These are phyloP conservation scores for Drosophila barbarae DNA, from an alignment of 2,888 invertebrate species.

Conservation along the genomic window DNA sequence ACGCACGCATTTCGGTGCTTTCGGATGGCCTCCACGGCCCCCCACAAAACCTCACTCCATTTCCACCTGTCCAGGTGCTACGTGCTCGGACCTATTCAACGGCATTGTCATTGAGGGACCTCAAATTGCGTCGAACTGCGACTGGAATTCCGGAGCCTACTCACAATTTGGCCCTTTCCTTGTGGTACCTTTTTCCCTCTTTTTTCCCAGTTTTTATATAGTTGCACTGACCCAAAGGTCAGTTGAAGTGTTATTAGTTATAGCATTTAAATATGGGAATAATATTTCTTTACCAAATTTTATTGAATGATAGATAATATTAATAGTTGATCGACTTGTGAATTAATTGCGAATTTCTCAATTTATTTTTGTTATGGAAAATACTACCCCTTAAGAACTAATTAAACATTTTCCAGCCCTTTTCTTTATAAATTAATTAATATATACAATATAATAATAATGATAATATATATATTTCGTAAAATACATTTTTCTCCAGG, in stretches of 20 bases:
- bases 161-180: slow-evolving; percentile 2
- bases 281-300: too few relatives aligned
- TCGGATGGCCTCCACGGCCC: slow-evolving; percentile 8
- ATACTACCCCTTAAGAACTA: too few relatives aligned
- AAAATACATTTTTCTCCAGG: neutral
- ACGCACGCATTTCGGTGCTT: slow-evolving; percentile 32
- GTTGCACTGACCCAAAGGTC: neutral
- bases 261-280: too few relatives aligned
- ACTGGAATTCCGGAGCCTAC: slow-evolving; percentile 19
- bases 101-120: slow-evolving; percentile 32
- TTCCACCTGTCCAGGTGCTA: slow-evolving; percentile 19
- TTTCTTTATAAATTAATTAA: neutral
- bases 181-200: neutral
- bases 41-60: neutral
- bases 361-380: too few relatives aligned
- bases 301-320: too few relatives aligned
- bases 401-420: too few relatives aligned
- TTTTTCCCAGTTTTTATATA: neutral
- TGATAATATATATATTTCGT: neutral
- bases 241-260: too few relatives aligned
- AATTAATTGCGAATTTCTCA: too few relatives aligned
- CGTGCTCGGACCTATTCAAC: slow-evolving; percentile 28
- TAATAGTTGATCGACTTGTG: too few relatives aligned
- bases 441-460: neutral
- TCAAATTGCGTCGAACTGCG: slow-evolving; percentile 20